Base-by-base conservation (phyloP, 2,113 vertebrate species). In the Equus przewalskii region DNA sequence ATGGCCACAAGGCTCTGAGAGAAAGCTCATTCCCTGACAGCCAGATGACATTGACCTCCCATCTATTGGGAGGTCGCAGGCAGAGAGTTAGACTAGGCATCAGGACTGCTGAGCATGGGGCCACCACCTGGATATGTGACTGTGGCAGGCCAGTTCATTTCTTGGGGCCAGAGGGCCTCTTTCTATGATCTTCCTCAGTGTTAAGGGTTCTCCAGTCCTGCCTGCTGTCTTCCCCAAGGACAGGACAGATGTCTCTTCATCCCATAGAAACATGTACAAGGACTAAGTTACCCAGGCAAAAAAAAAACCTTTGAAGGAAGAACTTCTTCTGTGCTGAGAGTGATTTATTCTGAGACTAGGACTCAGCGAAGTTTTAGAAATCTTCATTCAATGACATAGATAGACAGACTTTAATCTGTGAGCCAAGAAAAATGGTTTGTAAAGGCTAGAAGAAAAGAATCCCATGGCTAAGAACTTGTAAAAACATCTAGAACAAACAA, bases 401-500 rank as follows among this genome's bases (percentile, higher is more conserved):
- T 11, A 73, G 84, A 91, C 36, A 73, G 85, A 80, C 58, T 96
- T 83, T 91, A 76, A 96, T 92, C 78, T 89, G 65, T 69, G 58
- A 83, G 94, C 85, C 81, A 95, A 96, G 82, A 85, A 97, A 97
- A 98, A 92, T 22, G 58, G 64, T 88, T 80, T 96, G 64, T 51
- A 91, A 94, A 73, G 94, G 36, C 79, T 54, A 79, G 44, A 95
- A 97, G 97, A 93, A 96, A 96, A 94, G 82, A 80, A 96, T 58
- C 60, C 94, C 58, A 49, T 65, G 85, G 85, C 30, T 84, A 91
- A 95, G 92, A 94, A 93, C 82, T 76, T 80, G 81, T 94, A 87
- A 93, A 96, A 95, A 96, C 70, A 95, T 75, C 89, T 92, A 24
- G 5, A 73, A 79, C 69, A 92, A 84, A 80, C 69, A 94, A 82